phyloP scores from a whole-genome alignment of 2,888 invertebrate species.

The Hydriomena furcata region DNA sequence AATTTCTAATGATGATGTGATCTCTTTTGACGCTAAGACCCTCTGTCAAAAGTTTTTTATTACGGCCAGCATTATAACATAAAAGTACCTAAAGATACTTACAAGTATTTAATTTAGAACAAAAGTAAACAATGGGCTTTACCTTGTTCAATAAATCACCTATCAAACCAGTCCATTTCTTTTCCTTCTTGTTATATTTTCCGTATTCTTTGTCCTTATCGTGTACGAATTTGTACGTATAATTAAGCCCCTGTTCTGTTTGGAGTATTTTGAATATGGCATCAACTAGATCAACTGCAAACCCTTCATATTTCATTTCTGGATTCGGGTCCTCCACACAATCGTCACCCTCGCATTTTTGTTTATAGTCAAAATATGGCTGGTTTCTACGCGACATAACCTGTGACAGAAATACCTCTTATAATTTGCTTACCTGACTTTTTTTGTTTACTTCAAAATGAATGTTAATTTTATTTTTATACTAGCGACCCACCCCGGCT shows the following conservation, averaged over 20 bases:
- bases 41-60: too few species aligned
- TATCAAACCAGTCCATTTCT: conserved; percentile 71
- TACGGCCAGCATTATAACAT: too few species aligned
- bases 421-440: too few species aligned
- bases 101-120: too few species aligned
- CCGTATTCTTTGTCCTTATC: conserved; percentile 56
- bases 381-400: conserved; percentile 87
- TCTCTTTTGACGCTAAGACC: too few species aligned
- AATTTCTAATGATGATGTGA: too few species aligned
- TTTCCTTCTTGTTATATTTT: conserved; percentile 49
- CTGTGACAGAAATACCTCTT: conserved; percentile 39
- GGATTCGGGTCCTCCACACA: conserved; percentile 76
- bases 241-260: conserved; percentile 58
- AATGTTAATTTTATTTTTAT: too few species aligned
- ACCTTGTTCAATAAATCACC: conserved; percentile 71
- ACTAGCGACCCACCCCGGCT: too few species aligned
- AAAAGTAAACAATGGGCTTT: too few species aligned
- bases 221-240: conserved; percentile 61
- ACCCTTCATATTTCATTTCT: conserved; percentile 88
- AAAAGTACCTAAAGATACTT: too few species aligned
- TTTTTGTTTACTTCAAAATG: too few species aligned
- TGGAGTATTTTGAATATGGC: conserved; percentile 86
- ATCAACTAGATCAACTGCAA: conserved; percentile 89
- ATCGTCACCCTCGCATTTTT: conserved; percentile 50
- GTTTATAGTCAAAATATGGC: conserved; percentile 89